Evolutionary conservation across 2,888 invertebrate genomes (phyloP).

Genomic region (Synanthedon vespiformis): DNA sequence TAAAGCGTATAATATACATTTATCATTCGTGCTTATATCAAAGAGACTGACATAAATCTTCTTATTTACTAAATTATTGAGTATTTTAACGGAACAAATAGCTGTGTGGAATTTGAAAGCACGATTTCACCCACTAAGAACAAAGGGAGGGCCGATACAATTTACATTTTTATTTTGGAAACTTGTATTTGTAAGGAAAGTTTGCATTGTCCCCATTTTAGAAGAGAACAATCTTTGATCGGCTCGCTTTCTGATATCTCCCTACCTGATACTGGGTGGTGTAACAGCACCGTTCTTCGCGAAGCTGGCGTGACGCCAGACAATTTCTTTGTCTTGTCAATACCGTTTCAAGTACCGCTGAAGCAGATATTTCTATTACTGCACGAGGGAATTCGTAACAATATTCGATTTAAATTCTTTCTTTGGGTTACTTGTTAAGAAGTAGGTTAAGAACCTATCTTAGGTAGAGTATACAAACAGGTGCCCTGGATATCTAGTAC

Average conservation of each 20-base stretch:
- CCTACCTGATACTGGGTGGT: slow-evolving; percentile 1
- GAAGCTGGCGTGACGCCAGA: slow-evolving; percentile 33
- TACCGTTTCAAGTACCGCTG: slow-evolving; percentile 40
- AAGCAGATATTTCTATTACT: slow-evolving; percentile 48
- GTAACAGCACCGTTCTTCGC: slow-evolving; percentile 11
- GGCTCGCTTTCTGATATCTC: slow-evolving; percentile 13
- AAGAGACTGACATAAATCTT: no score
- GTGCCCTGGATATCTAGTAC: no score
- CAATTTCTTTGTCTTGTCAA: slow-evolving; percentile 59
- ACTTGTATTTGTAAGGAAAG: slow-evolving; percentile 40
- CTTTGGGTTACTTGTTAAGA: no score
- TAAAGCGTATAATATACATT: no score
- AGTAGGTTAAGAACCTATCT: no score
- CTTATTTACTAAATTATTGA: no score
- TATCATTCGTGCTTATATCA: no score
- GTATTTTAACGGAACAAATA: slow-evolving; percentile 21
- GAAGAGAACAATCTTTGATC: slow-evolving; percentile 58
- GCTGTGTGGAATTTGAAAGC: slow-evolving; percentile 36
- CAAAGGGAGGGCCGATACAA: slow-evolving; percentile 24
- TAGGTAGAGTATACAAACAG: no score
- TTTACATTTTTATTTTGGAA: slow-evolving; percentile 56
- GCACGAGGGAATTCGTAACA: slow-evolving; percentile 13
- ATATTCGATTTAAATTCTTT: not conserved
- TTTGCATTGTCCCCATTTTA: slow-evolving; percentile 43
- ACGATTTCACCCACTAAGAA: slow-evolving; percentile 25